Evolutionary conservation across 1,140 invertebrate species (phyloP).

Genomic region (Scaptomyza montana): DNA sequence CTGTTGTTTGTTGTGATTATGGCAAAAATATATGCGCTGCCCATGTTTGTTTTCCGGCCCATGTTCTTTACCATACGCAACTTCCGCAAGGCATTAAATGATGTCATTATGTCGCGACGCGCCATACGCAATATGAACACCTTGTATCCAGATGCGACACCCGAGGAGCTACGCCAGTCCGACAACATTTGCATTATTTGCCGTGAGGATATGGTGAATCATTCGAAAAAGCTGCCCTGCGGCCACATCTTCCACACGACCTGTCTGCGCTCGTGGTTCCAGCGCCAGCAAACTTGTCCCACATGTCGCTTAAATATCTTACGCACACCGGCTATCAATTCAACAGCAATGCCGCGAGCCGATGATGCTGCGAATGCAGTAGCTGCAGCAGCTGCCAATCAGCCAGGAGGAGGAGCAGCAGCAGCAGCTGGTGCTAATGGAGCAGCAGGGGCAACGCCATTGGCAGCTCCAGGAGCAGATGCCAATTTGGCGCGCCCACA

Average conservation of each 20-base stretch:
- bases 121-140: constrained; percentile 99
- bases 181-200: constrained; percentile 99
- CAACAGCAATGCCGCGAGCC: constrained; percentile 82
- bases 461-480: constrained; percentile 16
- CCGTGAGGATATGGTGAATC: constrained; percentile 87
- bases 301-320: constrained; percentile 99
- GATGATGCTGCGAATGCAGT: constrained; percentile 71
- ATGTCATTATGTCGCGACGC: constrained; percentile 97
- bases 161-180: constrained; percentile 95
- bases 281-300: constrained; percentile 99
- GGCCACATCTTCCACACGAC: constrained; percentile 99
- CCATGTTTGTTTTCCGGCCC: constrained; percentile 98
- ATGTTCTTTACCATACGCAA: constrained; percentile 99
- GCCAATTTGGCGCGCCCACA: constrained; percentile 26
- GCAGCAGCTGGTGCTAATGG: constrained; percentile 49
- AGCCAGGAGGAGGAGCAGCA: constrained; percentile 31
- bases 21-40: constrained; percentile 98
- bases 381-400: constrained; percentile 20
- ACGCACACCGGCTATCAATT: constrained; percentile 86
- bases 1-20: constrained; percentile 97
- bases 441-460: neutral
- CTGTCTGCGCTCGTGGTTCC: constrained; percentile 99
- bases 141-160: constrained; percentile 97
- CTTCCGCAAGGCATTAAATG: constrained; percentile 99
- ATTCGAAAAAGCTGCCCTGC: constrained; percentile 98